Conservation (phyloP, 2,113 vertebrate species). For the Oreochromis tanganicae region DNA sequence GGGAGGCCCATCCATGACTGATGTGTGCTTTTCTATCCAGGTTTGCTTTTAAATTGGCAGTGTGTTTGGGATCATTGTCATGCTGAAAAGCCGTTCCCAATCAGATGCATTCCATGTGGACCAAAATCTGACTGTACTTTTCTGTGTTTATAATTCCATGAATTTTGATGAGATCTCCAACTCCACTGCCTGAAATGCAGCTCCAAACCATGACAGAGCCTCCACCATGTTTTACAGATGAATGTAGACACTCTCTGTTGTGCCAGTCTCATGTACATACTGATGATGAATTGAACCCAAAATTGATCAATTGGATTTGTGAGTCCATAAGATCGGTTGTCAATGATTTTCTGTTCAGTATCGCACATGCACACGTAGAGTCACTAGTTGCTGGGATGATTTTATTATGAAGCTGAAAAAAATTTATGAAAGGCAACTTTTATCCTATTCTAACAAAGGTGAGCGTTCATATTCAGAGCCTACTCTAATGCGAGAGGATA, state of each 20-base stretch:
- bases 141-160: neutral
- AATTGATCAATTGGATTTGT: neutral
- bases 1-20: neutral
- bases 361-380: neutral
- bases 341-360: neutral
- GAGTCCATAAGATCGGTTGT: fast-evolving
- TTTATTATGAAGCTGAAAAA: neutral
- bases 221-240: neutral
- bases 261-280: neutral
- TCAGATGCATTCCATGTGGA: neutral
- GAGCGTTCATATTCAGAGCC: neutral
- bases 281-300: neutral
- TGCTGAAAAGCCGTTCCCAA: neutral
- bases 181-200: neutral
- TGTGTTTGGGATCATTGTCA: neutral
- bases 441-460: neutral
- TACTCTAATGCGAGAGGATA: neutral
- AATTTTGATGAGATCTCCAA: neutral
- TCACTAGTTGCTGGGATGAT: neutral
- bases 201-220: neutral
- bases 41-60: neutral
- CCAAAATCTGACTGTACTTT: neutral
- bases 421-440: neutral
- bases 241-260: neutral
- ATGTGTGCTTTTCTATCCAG: neutral